Evolutionary conservation across 2,888 invertebrate species (phyloP).

Genomic region (Corythucha ciliata): DNA sequence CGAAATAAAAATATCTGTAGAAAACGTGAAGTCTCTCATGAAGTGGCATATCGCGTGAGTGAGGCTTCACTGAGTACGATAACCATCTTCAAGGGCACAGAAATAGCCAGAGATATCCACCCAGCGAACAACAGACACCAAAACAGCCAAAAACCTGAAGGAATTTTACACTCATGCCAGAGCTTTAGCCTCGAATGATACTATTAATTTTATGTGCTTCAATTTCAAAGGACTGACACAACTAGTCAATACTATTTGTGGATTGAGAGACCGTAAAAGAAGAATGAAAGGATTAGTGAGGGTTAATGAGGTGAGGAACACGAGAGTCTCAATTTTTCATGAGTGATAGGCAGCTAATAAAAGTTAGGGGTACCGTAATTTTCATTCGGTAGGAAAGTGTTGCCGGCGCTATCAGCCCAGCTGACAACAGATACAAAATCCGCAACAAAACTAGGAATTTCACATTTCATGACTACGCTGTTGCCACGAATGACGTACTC

Average conservation of each 20-base stretch:
- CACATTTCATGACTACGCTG: slow-evolving; percentile 79
- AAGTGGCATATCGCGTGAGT: neutral
- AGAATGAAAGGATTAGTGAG: slow-evolving; percentile 1
- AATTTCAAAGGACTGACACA: too few species aligned
- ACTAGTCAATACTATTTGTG: too few species aligned
- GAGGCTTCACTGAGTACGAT: slow-evolving; percentile 14
- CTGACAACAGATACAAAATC: slow-evolving; percentile 79
- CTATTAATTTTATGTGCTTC: too few species aligned
- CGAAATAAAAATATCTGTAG: neutral
- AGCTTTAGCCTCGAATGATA: too few species aligned
- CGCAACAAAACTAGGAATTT: slow-evolving; percentile 85
- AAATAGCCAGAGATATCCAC: slow-evolving; percentile 40
- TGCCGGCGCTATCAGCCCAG: slow-evolving; percentile 47
- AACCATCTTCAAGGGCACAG: slow-evolving; percentile 17
- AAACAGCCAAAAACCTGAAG: slow-evolving; percentile 90
- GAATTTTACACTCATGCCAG: too few species aligned
- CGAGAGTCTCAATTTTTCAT: neutral
- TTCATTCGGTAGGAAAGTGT: slow-evolving; percentile 21
- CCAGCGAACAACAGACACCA: slow-evolving; percentile 72
- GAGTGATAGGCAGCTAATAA: too few species aligned
- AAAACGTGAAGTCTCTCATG: too few species aligned
- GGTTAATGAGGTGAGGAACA: neutral
- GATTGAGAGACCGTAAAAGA: neutral
- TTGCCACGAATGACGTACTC: slow-evolving; percentile 86
- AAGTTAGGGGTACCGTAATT: slow-evolving; percentile 24